These are phyloP conservation scores for Arremon aurantiirostris DNA, from an alignment of 2,797 vertebrate genomes.

Conservation along the genomic window DNA sequence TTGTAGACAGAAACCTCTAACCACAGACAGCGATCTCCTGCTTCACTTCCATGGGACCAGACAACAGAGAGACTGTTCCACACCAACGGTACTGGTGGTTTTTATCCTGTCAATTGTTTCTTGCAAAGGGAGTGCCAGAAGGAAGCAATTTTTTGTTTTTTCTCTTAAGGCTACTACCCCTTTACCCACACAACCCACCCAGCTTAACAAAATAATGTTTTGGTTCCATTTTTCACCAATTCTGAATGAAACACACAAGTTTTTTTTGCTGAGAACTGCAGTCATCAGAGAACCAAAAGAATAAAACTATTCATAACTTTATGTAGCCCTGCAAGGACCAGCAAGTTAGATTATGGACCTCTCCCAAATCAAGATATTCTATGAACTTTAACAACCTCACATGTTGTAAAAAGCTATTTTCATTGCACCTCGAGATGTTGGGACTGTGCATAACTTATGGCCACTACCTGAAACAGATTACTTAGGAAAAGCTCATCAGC, in stretches of 20 bases:
- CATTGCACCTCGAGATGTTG: neutral
- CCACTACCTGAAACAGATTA: neutral
- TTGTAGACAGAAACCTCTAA: neutral
- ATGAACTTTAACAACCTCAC: neutral
- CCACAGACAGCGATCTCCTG: neutral
- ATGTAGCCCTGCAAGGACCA: neutral
- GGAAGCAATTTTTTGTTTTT: neutral
- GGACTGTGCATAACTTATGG: neutral
- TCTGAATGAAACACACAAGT: neutral
- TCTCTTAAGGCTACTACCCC: neutral
- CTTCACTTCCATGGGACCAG: neutral
- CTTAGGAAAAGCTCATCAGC: neutral
- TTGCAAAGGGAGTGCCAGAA: neutral
- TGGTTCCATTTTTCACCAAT: neutral
- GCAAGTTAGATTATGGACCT: neutral
- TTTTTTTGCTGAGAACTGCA: neutral
- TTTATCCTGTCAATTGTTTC: neutral
- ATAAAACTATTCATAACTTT: neutral
- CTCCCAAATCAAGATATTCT: neutral
- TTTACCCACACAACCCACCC: neutral
- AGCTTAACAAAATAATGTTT: neutral
- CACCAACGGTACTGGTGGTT: rapidly evolving
- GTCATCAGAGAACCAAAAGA: neutral
- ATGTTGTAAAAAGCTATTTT: neutral
- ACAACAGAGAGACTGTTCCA: neutral